These are phyloP conservation scores for Acrocyrtus sp. DNA, from an alignment of 2,888 invertebrate genomes.

Conservation along the genomic window DNA sequence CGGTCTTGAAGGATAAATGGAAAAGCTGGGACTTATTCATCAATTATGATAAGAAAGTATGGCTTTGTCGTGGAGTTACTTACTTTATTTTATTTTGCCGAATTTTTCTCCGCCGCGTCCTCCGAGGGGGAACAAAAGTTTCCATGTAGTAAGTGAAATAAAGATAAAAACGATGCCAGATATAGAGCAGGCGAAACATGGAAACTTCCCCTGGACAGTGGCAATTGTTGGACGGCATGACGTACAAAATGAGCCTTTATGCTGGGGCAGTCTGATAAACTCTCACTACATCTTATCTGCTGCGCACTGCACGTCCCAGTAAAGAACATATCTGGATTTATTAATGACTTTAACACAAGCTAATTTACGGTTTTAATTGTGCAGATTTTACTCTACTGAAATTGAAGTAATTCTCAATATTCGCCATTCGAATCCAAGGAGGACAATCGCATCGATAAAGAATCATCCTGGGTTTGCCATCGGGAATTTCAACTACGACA, in stretches of 20 bases:
- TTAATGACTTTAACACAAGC: too few relatives aligned
- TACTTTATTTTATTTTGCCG: too few relatives aligned
- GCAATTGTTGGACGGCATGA: slow-evolving; percentile 45
- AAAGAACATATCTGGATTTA: too few relatives aligned
- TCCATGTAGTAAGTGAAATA: slow-evolving; percentile 48
- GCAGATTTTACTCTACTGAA: slow-evolving; percentile 44
- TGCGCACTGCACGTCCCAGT: slow-evolving; percentile 48
- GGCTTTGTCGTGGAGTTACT: too few relatives aligned
- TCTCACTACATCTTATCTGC: slow-evolving; percentile 40
- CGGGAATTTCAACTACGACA: slow-evolving; percentile 47
- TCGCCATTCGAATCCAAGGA: slow-evolving; percentile 20
- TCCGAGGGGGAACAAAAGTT: too few relatives aligned
- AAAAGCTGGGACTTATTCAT: too few relatives aligned
- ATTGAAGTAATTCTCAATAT: slow-evolving; percentile 41
- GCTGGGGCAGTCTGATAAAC: slow-evolving; percentile 50
- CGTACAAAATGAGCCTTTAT: slow-evolving; percentile 37
- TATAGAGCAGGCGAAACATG: slow-evolving; percentile 36
- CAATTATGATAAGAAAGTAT: too few relatives aligned
- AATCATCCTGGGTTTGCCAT: slow-evolving; percentile 42
- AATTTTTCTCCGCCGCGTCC: too few relatives aligned
- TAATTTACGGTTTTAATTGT: too few relatives aligned
- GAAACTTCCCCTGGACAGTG: slow-evolving; percentile 50
- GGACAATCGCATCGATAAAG: slow-evolving; percentile 45
- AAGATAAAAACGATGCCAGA: slow-evolving; percentile 42
- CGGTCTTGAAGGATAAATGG: too few relatives aligned